phyloP scores from a whole-genome alignment of 92 coral and sea anemone species.

The Micromussa lordhowensis region DNA sequence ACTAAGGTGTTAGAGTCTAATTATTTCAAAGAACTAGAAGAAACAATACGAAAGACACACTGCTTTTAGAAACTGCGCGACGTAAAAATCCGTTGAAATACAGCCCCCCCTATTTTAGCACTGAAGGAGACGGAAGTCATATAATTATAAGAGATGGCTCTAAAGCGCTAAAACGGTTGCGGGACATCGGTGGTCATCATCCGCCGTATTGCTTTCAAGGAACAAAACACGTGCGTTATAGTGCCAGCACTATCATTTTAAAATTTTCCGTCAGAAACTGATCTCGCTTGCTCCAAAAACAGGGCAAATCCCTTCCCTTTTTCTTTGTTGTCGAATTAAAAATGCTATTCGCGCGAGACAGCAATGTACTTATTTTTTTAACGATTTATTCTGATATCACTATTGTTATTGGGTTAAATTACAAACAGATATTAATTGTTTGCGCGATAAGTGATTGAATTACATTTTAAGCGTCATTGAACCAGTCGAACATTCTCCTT shows the following conservation, averaged over 20 bases:
- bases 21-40: background rate
- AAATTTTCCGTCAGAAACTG: background rate
- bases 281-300: background rate
- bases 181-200: too few relatives aligned
- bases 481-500: background rate
- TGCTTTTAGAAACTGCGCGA: too few relatives aligned
- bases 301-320: background rate
- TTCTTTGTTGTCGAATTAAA: background rate
- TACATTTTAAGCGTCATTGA: background rate
- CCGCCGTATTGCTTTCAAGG: too few relatives aligned
- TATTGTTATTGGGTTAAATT: slow-evolving; percentile 30
- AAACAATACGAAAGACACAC: too few relatives aligned
- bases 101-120: too few relatives aligned
- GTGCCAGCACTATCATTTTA: too few relatives aligned
- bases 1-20: background rate
- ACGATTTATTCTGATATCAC: too few relatives aligned
- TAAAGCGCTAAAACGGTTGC: background rate
- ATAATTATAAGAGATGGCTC: too few relatives aligned
- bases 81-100: too few relatives aligned
- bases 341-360: background rate
- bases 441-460: background rate
- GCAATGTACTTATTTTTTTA: background rate
- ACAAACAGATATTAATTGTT: slow-evolving; percentile 16
- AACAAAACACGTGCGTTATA: too few relatives aligned
- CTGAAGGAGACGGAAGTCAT: too few relatives aligned